Base-by-base conservation (phyloP, 2,888 invertebrate genomes). In the Acanthosepion lycidas region DNA sequence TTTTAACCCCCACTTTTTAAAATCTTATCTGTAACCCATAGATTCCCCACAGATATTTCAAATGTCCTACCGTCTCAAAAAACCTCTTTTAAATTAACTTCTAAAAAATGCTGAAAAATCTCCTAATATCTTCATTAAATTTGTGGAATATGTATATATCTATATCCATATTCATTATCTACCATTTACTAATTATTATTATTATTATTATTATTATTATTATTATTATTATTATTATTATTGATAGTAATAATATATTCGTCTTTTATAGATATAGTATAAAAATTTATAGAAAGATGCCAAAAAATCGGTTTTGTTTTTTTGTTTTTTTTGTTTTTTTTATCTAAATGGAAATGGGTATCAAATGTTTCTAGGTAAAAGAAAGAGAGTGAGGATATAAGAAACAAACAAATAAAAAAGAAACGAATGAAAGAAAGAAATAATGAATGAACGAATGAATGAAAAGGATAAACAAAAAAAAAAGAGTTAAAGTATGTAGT, bases 201-300 rank as follows among this genome's bases (percentile, higher is more conserved):
- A 64, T 64, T 64, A 78, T 78, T 78, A 78, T 78, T 78, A 78
- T 78, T 78, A 78, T 78, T 78, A 78, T 78, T 78, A 78, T 78
- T 78, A 78, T 78, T 78, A 78, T 78, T n/a, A n/a, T n/a, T n/a
- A n/a, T n/a, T 78, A 78, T 78, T 78, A 78, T 78, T 78, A 78
- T 78, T 33, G n/a, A n/a, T n/a, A 78, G 12, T 33, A n/a, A 15
- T 78, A n/a, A 9, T 78, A n/a, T 78, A 78, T 12, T n/a, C 5
- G 59, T 59, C 12, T 78, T 78, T n/a, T 78, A 78, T 28, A 78
- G n/a, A 78, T 78, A 15, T 12, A 78, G 15, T 15, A n/a, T 33
- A 78, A 78, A 4, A 78, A 12, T 33, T 78, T n/a, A 33, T 78
- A 23, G 2, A 78, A 78, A 78, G n/a, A 78, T 33, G n/a, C n/a